Conservation (phyloP, 2,113 vertebrate species). For the Scophthalmus maximus region DNA sequence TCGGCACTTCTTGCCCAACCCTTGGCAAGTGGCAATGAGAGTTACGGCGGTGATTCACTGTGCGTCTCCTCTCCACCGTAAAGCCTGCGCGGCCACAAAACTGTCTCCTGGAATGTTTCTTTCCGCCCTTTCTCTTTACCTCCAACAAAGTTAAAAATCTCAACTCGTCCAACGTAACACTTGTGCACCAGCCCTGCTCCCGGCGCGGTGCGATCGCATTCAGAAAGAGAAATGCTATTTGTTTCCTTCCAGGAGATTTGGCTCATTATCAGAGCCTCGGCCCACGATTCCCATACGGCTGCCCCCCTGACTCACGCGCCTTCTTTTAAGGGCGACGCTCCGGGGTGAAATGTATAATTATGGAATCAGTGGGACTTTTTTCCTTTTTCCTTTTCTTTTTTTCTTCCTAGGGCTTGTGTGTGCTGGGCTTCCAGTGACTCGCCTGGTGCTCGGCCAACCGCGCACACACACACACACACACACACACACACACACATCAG, state of each 20-base stretch:
- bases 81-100: slow-evolving; percentile 38
- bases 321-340: slow-evolving; percentile 52
- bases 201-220: slow-evolving; percentile 37
- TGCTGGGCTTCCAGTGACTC: slow-evolving; percentile 47
- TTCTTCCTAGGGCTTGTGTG: slow-evolving; percentile 18
- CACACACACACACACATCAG: slow-evolving; percentile 61
- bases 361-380: slow-evolving; percentile 54
- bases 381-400: too few relatives aligned
- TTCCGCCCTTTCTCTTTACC: too few relatives aligned
- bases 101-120: not conserved
- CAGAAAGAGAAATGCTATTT: slow-evolving; percentile 56
- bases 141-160: slow-evolving; percentile 21
- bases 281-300: slow-evolving; percentile 48
- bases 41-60: slow-evolving; percentile 49
- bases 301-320: slow-evolving; percentile 61
- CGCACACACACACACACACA: slow-evolving; percentile 41
- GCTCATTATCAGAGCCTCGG: slow-evolving; percentile 58
- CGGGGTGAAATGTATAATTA: slow-evolving; percentile 69
- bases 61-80: not conserved
- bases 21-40: slow-evolving; percentile 55
- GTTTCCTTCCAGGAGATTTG: slow-evolving; percentile 61
- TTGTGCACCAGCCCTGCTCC: slow-evolving; percentile 11
- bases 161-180: slow-evolving; percentile 33
- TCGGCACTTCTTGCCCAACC: slow-evolving; percentile 48
- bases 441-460: slow-evolving; percentile 36